A percentile compares a stretch with the other conserved stretches of the same genome.
Conservation (phyloP, 23 tunicate genomes). For the Pegea sp. region DNA sequence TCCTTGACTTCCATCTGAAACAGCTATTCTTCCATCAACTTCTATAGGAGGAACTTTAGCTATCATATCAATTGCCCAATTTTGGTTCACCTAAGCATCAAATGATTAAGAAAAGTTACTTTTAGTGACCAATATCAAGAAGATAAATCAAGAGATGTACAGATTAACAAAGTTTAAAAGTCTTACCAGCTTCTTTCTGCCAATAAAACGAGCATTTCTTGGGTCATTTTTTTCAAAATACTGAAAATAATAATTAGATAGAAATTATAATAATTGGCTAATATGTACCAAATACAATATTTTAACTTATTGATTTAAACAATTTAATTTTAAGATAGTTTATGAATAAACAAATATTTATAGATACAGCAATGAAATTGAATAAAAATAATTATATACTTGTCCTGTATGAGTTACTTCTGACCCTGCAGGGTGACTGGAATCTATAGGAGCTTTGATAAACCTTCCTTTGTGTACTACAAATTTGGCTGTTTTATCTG, state of each 20-base stretch:
- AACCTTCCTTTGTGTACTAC: conserved; percentile 44
- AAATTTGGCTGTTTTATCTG: conserved; percentile 36
- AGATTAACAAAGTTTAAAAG: not conserved
- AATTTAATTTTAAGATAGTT: too few relatives aligned
- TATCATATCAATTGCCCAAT: conserved; percentile 72
- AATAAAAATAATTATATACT: conserved; percentile 11
- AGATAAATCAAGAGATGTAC: not conserved
- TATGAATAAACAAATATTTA: too few relatives aligned
- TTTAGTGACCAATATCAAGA: not conserved
- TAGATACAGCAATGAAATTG: too few relatives aligned
- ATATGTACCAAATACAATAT: too few relatives aligned
- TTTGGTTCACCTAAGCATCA: conserved; percentile 46
- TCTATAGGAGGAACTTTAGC: conserved; percentile 72
- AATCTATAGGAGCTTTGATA: conserved; percentile 7
- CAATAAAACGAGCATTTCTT: conserved; percentile 32
- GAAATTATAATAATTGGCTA: too few relatives aligned
- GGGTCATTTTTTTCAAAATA: conserved; percentile 64
- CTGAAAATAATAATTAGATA: conserved; percentile 15
- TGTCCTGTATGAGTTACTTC: conserved; percentile 88
- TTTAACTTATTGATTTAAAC: too few relatives aligned
- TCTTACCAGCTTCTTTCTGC: conserved; percentile 45
- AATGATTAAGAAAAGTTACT: not conserved
- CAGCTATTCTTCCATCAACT: conserved; percentile 77
- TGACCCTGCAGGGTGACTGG: conserved; percentile 8
- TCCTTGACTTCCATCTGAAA: conserved; percentile 47